phyloP scores from a whole-genome alignment of 2,888 invertebrate genomes.

The Tiliacea citrago region DNA sequence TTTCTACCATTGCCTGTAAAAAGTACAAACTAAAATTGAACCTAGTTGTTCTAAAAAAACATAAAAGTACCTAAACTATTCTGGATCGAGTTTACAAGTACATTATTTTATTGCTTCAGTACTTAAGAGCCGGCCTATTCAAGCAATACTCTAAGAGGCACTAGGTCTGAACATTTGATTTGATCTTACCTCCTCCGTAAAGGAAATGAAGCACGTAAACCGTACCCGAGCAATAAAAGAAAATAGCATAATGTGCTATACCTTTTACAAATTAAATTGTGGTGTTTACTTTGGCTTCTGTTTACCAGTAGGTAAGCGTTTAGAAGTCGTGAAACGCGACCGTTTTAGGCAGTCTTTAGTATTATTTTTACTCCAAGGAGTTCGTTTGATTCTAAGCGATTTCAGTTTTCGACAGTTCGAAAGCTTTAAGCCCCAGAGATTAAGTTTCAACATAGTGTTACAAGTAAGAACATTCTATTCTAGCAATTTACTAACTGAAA shows the following conservation, averaged over 20 bases:
- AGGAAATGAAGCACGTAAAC: slow-evolving; percentile 62
- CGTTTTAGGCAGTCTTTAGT: background rate
- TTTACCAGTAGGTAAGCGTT: slow-evolving; percentile 9
- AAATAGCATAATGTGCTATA: slow-evolving; percentile 54
- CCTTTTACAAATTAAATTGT: slow-evolving; percentile 57
- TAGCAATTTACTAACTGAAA: background rate
- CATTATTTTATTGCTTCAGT: slow-evolving; percentile 39
- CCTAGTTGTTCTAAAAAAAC: background rate
- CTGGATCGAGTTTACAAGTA: slow-evolving; percentile 22
- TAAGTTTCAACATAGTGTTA: slow-evolving; percentile 7
- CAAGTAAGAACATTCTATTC: background rate
- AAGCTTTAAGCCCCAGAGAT: background rate
- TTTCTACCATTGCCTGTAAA: no score
- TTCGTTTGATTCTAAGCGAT: slow-evolving; percentile 29
- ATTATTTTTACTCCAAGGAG: slow-evolving; percentile 4
- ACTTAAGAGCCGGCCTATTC: slow-evolving; percentile 34
- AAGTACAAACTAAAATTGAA: background rate
- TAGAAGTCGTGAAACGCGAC: background rate
- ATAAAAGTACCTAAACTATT: background rate
- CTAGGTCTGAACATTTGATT: slow-evolving; percentile 46
- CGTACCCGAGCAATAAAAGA: slow-evolving; percentile 53
- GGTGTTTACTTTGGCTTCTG: slow-evolving; percentile 40
- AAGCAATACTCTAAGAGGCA: slow-evolving; percentile 27
- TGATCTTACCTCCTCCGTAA: slow-evolving; percentile 57
- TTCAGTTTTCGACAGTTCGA: slow-evolving; percentile 15